A percentile compares a stretch with the other conserved stretches of the same genome.
phyloP scores from a whole-genome alignment of 1,140 invertebrate species.

The Diorhabda sublineata region DNA sequence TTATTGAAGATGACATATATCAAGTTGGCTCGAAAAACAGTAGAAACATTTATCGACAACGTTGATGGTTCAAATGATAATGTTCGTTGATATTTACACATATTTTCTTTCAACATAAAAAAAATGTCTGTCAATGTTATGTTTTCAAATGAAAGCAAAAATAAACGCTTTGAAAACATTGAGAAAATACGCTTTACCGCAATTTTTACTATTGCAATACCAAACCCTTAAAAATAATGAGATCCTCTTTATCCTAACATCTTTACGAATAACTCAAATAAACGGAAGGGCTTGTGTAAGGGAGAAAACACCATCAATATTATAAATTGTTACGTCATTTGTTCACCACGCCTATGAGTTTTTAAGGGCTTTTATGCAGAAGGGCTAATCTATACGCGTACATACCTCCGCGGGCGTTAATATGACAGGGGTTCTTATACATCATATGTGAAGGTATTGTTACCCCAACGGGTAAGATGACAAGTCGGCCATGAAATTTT shows the following conservation, averaged over 20 bases:
- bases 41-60: background rate
- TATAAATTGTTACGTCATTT: constrained; percentile 18
- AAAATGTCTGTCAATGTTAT: no score
- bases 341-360: constrained; percentile 13
- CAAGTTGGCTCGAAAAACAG: background rate
- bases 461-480: background rate
- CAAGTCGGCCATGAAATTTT: background rate
- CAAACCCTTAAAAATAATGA: background rate
- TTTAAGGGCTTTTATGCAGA: constrained; percentile 7
- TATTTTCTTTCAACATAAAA: no score
- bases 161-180: no score
- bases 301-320: constrained; percentile 10
- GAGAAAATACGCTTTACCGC: no score
- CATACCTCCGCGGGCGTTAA: background rate
- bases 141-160: no score
- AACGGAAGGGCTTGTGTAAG: background rate
- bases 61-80: no score
- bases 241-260: background rate
- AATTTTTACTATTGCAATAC: no score
- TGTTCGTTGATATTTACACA: no score
- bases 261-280: background rate
- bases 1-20: constrained; percentile 3
- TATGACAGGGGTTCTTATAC: background rate
- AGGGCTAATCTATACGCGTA: background rate
- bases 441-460: background rate